Percentiles rank a stretch among this genome's conserved stretches.
phyloP scores from a whole-genome alignment of 2,888 invertebrate genomes.

The Mythimna loreyi region DNA sequence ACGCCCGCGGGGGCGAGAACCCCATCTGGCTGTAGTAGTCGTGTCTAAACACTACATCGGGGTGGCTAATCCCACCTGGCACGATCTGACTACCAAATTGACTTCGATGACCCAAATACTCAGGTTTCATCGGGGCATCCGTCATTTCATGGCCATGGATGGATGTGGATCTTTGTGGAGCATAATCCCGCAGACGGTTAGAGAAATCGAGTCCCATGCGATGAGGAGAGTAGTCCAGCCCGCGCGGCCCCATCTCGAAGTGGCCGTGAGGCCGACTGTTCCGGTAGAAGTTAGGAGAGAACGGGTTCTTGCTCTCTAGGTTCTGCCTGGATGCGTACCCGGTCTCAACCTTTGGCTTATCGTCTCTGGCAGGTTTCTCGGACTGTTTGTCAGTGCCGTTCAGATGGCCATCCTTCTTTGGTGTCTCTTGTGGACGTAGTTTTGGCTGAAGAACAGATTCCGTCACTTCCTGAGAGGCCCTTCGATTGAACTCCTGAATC shows the following conservation, averaged over 20 bases:
- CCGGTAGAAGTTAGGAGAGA: conserved; percentile 84
- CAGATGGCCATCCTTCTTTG: conserved; percentile 78
- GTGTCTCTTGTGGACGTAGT: conserved; percentile 70
- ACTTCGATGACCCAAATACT: conserved; percentile 82
- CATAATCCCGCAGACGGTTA: conserved; percentile 83
- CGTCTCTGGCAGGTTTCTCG: conserved; percentile 71
- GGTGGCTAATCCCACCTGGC: conserved; percentile 83
- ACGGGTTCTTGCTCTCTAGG: conserved; percentile 84
- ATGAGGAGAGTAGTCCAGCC: conserved; percentile 87
- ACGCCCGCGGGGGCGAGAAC: conserved; percentile 83
- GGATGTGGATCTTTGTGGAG: conserved; percentile 86
- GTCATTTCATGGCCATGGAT: conserved; percentile 88
- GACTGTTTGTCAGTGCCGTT: conserved; percentile 71
- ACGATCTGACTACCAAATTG: conserved; percentile 85
- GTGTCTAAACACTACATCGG: conserved; percentile 87
- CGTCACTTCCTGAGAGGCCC: conserved; percentile 84
- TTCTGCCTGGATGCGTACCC: conserved; percentile 75
- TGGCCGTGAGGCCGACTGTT: conserved; percentile 83
- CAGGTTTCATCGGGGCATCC: conserved; percentile 83
- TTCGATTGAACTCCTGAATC: conserved; percentile 84
- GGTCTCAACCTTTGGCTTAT: conserved; percentile 72
- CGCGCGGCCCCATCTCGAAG: conserved; percentile 89
- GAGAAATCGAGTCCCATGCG: conserved; percentile 84
- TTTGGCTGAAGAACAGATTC: conserved; percentile 71
- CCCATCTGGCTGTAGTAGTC: conserved; percentile 85